phyloP scores from a whole-genome alignment of 2,113 vertebrate species.

The Morone chrysops region DNA sequence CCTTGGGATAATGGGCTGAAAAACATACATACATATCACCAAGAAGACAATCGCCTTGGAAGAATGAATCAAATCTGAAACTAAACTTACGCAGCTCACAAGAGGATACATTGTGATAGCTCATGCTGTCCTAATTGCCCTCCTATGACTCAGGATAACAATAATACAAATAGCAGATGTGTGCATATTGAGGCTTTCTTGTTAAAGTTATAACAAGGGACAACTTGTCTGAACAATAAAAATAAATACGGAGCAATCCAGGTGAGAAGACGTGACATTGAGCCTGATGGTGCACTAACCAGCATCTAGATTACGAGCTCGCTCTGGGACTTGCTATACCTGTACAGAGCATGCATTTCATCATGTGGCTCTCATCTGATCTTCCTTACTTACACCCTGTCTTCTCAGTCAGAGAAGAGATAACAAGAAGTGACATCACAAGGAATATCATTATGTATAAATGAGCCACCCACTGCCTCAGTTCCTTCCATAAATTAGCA shows the following conservation, averaged over 20 bases:
- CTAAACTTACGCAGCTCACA: not conserved
- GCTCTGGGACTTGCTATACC: slow-evolving; percentile 25
- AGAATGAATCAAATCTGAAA: not conserved
- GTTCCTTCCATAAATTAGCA: slow-evolving; percentile 71
- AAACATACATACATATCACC: not conserved
- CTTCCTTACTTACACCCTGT: slow-evolving; percentile 20
- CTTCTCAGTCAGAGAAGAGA: slow-evolving; percentile 34
- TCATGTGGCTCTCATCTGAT: slow-evolving; percentile 52
- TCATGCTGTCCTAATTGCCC: not conserved
- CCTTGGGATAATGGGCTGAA: not conserved
- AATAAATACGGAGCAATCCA: not conserved
- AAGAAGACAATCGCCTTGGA: not conserved
- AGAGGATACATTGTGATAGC: not conserved
- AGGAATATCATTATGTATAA: slow-evolving; percentile 72
- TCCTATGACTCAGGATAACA: not conserved
- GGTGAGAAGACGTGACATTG: not conserved
- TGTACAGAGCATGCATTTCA: slow-evolving; percentile 41
- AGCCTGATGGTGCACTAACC: not conserved
- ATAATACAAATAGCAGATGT: not conserved
- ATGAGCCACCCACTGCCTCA: slow-evolving; percentile 66
- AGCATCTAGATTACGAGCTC: slow-evolving; percentile 11
- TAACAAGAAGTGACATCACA: slow-evolving; percentile 77
- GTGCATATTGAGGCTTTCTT: not conserved
- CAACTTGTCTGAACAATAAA: not conserved
- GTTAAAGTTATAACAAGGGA: not conserved